Conservation (phyloP, 2,888 invertebrate species). For the Cosmorhoe ocellata region DNA sequence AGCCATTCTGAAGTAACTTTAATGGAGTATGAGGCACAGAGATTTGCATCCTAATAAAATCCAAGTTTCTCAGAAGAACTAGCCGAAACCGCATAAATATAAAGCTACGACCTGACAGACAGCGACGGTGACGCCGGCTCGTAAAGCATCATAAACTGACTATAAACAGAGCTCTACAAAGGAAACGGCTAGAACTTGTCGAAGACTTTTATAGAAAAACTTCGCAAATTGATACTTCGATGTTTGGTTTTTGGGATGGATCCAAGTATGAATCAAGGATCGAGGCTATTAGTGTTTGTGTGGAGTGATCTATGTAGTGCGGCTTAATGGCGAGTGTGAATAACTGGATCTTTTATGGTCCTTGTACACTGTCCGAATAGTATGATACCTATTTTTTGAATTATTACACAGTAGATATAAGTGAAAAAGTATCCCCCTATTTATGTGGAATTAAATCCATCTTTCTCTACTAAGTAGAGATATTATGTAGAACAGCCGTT, state of each 20-base stretch:
- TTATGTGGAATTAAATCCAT: too few relatives aligned
- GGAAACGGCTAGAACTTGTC: conserved; percentile 30
- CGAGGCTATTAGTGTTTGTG: not conserved
- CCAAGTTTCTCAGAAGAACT: conserved; percentile 1
- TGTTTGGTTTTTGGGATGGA: conserved; percentile 34
- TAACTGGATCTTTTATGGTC: not conserved
- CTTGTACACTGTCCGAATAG: not conserved
- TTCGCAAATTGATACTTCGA: conserved; percentile 41
- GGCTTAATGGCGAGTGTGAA: conserved; percentile 7
- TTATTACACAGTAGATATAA: too few relatives aligned
- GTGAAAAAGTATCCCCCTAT: too few relatives aligned
- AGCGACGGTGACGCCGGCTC: conserved; percentile 18
- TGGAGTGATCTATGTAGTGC: conserved; percentile 3
- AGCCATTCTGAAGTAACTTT: too few relatives aligned
- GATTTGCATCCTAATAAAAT: conserved; percentile 10
- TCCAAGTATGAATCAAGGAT: conserved; percentile 18
- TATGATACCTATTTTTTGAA: too few relatives aligned
- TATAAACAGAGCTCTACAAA: conserved; percentile 26
- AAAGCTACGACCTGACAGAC: conserved; percentile 17
- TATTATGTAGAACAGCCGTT: too few relatives aligned
- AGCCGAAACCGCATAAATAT: conserved; percentile 7
- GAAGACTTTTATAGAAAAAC: conserved; percentile 44
- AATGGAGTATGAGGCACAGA: not conserved
- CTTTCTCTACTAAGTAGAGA: too few relatives aligned
- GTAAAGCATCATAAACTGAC: conserved; percentile 25